Evolutionary conservation across 1,140 invertebrate genomes (phyloP), one percentile per base, ranked within the genome.

Genomic region (Tyrophagus putrescentiae): DNA sequence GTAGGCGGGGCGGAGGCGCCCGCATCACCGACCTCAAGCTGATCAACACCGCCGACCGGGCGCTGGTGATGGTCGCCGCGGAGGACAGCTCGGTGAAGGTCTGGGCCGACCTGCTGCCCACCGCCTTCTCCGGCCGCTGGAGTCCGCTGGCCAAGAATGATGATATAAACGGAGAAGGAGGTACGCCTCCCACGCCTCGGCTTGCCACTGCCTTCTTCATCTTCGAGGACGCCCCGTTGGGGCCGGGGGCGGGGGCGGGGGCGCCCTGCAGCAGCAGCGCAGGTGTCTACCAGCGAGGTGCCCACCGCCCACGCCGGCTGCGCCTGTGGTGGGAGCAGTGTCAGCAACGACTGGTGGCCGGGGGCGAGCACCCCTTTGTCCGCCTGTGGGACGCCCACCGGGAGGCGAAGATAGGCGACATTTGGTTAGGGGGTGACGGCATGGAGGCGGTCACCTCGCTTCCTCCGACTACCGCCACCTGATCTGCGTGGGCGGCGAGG

Each of bases 141-240:
- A n/a, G n/a, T n/a, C n/a, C n/a, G n/a, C n/a, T n/a, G n/a, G n/a
- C n/a, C n/a, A n/a, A n/a, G n/a, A n/a, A n/a, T n/a, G n/a, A n/a
- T n/a, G n/a, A n/a, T n/a, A n/a, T n/a, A n/a, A n/a, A n/a, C n/a
- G n/a, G n/a, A n/a, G n/a, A n/a, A n/a, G n/a, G n/a, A n/a, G n/a
- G n/a, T n/a, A n/a, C n/a, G n/a, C n/a, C n/a, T 13, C 67, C 60
- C 68, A 80, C 70, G 70, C 45, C 53, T 21, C 67, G 77, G 61
- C 72, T 89, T 53, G 77, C 91, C n/a, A 81, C 84, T 1, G 83
- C 86, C 44, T 93, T 86, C 82, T 82, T 86, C 68, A 84, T 83
- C 58, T 73, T 89, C 5, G 78, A 76, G 62, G 85, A 87, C 67
- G 75, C 83, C 39, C 73, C 74, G 23, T 74, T 77, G 57, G 65